phyloP scores from a whole-genome alignment of 1,140 invertebrate species.

The Euura lappo region DNA sequence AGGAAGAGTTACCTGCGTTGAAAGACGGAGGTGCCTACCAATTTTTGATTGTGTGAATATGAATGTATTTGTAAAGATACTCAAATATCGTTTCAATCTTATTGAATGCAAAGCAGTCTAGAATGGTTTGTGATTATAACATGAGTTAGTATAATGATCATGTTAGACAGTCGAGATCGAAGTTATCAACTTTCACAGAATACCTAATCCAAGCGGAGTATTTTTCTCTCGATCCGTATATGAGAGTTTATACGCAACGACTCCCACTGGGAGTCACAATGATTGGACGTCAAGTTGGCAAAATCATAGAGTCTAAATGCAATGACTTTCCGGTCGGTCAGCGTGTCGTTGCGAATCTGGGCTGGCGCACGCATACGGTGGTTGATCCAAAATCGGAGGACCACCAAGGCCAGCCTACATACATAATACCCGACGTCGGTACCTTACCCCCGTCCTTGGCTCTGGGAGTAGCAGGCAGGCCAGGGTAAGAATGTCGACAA shows the following conservation, averaged over 20 bases:
- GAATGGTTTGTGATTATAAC: too few species aligned
- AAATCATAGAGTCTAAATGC: constrained; percentile 58
- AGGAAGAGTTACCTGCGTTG: constrained; percentile 53
- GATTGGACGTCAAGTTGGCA: constrained; percentile 36
- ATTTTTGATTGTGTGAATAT: not conserved
- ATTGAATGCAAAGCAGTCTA: not conserved
- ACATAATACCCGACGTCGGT: constrained; percentile 45
- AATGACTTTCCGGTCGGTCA: constrained; percentile 57
- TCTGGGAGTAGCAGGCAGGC: constrained; percentile 53
- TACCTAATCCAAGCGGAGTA: constrained; percentile 44
- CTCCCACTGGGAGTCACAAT: constrained; percentile 23
- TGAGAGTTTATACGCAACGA: constrained; percentile 30
- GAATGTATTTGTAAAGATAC: not conserved
- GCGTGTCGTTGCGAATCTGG: constrained; percentile 59
- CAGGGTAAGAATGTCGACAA: constrained; percentile 41
- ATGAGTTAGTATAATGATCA: not conserved
- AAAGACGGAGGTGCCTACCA: constrained; percentile 51
- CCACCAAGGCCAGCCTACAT: constrained; percentile 17
- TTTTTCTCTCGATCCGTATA: constrained; percentile 50
- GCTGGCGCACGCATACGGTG: constrained; percentile 65
- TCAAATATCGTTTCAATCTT: not conserved
- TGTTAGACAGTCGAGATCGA: not conserved
- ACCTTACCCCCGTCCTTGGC: constrained; percentile 47
- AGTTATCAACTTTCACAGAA: constrained; percentile 34
- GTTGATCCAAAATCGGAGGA: constrained; percentile 13